Base-by-base conservation (phyloP, 2,113 vertebrate species). In the Cheirogaleus medius region DNA sequence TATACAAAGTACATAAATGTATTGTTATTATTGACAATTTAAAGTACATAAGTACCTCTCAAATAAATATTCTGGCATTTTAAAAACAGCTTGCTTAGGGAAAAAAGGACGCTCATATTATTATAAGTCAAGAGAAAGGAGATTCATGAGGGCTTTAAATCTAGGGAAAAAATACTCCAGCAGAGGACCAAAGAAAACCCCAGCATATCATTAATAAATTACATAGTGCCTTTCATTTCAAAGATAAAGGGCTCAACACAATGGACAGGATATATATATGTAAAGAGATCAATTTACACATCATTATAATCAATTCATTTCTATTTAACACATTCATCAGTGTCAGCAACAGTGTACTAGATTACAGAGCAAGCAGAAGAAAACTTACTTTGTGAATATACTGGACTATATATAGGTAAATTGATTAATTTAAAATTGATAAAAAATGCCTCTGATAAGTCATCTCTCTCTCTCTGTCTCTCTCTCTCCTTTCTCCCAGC, bases 31-130 rank as follows among this genome's bases (percentile, higher is more conserved):
- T 80, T 97, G 95, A 90, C 44, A 49, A 74, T 83, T 83, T 92
- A 96, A 97, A 95, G 49, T 64, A 83, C 9, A 10, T 82, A 96
- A 97, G 77, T 86, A 94, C 63, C 73, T 96, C 82, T 95, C 56
- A 95, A 87, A 87, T 80, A 96, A 96, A 93, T 78, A 92, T 44
- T 95, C 63, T 91, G 73, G 25, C 73, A 95, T 94, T 95, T 97
- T 86, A 69, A 97, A 97, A 97, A 86, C 32, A 96, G 25, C 27
- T 93, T 82, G 39, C 81, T 95, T 95, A 95, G 71, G 1, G 32
- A 37, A 66, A 32, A 94, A 88, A 92, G 5, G 23, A 15, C 13
- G 27, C 76, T 83, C 83, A 37, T 76, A 89, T 92, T 78, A 91
- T 95, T 94, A 63, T 78, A 93, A 74, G 66, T 92, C 44, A 89